Evolutionary conservation across 2,888 invertebrate genomes (phyloP).

Genomic region (Clunio marinus): DNA sequence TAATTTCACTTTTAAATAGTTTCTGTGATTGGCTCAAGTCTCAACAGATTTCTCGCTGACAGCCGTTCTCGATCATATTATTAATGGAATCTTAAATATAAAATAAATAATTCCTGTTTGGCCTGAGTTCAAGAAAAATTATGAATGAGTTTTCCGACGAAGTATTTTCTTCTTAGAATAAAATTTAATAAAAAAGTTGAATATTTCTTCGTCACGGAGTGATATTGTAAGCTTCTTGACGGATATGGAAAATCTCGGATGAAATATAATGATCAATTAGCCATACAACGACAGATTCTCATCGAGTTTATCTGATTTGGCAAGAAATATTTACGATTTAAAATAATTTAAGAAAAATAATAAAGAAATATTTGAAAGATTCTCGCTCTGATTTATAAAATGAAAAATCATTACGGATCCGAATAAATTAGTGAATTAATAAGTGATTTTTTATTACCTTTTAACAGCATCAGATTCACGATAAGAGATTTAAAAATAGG

Average conservation of each 20-base stretch:
- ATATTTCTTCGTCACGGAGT: neutral
- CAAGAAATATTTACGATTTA: too few relatives aligned
- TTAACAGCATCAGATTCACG: too few relatives aligned
- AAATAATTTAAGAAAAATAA: too few relatives aligned
- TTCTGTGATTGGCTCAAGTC: constrained; percentile 13
- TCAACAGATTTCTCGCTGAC: constrained; percentile 26
- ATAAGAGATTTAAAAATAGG: too few relatives aligned
- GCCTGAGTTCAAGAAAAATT: constrained; percentile 27
- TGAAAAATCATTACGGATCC: too few relatives aligned
- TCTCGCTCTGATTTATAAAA: too few relatives aligned
- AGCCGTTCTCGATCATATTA: constrained; percentile 36
- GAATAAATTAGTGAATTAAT: too few relatives aligned
- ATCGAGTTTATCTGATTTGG: too few relatives aligned
- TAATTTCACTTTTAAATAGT: too few relatives aligned
- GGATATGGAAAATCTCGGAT: constrained; percentile 12
- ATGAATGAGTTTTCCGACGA: constrained; percentile 33
- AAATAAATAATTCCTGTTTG: constrained; percentile 39
- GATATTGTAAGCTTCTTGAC: neutral
- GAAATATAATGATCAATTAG: neutral
- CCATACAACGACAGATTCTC: too few relatives aligned
- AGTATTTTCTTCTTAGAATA: constrained; percentile 5
- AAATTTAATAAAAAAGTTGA: neutral
- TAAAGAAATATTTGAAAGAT: too few relatives aligned
- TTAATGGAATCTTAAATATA: constrained; percentile 39
- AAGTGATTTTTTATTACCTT: too few relatives aligned